Percentiles rank a stretch among this genome's conserved stretches.
These are phyloP conservation scores for Polydrusus cervinus DNA, from an alignment of 2,888 invertebrate species.

Conservation along the genomic window DNA sequence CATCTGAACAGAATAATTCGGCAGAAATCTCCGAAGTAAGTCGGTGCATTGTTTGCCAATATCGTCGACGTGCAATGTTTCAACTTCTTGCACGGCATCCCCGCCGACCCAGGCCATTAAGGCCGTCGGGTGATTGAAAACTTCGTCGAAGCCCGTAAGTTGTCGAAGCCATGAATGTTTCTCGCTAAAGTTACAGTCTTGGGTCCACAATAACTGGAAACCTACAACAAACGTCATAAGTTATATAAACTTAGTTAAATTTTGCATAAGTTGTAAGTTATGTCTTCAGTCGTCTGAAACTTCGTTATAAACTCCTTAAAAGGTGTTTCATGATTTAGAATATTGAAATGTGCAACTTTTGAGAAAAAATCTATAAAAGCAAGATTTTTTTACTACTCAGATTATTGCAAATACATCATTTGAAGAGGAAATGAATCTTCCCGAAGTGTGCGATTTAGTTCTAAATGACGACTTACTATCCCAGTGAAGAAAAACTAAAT, in stretches of 20 bases:
- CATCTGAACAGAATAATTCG: constrained; percentile 70
- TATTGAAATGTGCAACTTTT: too few relatives aligned
- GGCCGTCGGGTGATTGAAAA: constrained; percentile 72
- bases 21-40: constrained; percentile 73
- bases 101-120: constrained; percentile 81
- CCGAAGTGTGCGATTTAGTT: too few relatives aligned
- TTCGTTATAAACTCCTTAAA: too few relatives aligned
- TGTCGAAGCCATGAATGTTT: constrained; percentile 74
- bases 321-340: too few relatives aligned
- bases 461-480: too few relatives aligned
- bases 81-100: constrained; percentile 75
- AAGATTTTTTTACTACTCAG: too few relatives aligned
- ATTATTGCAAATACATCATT: too few relatives aligned
- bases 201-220: constrained; percentile 76
- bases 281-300: too few relatives aligned
- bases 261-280: not conserved
- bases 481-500: too few relatives aligned
- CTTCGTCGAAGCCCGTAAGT: constrained; percentile 79
- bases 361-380: too few relatives aligned
- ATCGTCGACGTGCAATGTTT: constrained; percentile 72
- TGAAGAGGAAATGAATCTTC: too few relatives aligned
- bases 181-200: constrained; percentile 57
- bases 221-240: constrained; percentile 64
- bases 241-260: constrained; percentile 56
- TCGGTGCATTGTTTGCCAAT: constrained; percentile 73